Evolutionary conservation across 2,113 vertebrate species (phyloP).

Genomic region (Pithys albifrons): DNA sequence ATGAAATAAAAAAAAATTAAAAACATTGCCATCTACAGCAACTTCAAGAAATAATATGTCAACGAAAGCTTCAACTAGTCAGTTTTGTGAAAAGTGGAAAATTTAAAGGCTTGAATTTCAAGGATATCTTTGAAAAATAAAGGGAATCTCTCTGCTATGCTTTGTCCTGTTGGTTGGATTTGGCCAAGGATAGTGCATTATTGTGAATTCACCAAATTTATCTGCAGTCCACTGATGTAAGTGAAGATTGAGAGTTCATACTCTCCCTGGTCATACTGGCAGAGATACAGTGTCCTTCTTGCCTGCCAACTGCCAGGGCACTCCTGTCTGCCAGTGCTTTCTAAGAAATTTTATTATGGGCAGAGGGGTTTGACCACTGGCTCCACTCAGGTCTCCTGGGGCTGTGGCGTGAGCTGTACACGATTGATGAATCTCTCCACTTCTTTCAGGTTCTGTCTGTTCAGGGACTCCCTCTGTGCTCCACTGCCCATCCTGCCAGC

Average conservation of each 20-base stretch:
- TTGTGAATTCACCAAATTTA: neutral
- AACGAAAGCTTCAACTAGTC: neutral
- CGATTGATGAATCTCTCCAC: neutral
- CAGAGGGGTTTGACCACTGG: neutral
- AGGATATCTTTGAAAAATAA: neutral
- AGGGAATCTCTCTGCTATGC: neutral
- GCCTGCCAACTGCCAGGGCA: neutral
- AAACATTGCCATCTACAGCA: neutral
- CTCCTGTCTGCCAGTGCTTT: neutral
- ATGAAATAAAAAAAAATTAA: neutral
- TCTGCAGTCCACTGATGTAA: neutral
- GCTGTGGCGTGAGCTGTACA: neutral
- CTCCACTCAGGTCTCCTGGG: neutral
- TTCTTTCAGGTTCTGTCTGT: accelerated
- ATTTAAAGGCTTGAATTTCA: neutral
- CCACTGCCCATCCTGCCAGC: accelerated
- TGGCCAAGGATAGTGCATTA: neutral
- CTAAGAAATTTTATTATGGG: neutral
- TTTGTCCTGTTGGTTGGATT: neutral
- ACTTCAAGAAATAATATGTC: neutral
- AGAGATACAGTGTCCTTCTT: neutral
- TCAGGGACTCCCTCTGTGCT: neutral
- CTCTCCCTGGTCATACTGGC: neutral
- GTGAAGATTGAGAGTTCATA: neutral
- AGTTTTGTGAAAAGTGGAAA: neutral